phyloP scores from a whole-genome alignment of 2,888 invertebrate genomes.

The Pomacea canaliculata region DNA sequence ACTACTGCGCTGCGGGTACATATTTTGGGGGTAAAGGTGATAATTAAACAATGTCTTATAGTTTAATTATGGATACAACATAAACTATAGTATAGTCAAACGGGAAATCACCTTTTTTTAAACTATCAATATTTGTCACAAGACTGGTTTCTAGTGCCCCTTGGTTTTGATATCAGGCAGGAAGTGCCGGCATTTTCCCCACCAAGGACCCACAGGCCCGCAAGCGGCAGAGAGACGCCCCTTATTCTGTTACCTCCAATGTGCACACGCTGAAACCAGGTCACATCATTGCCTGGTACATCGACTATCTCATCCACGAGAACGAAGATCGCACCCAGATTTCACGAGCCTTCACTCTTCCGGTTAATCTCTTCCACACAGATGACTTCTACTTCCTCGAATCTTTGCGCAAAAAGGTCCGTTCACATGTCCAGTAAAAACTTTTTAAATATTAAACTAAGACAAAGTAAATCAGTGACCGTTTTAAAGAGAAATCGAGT shows the following conservation, averaged over 20 bases:
- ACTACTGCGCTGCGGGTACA: too few relatives aligned
- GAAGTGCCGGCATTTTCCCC: background rate
- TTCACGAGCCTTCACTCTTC: slow-evolving; percentile 55
- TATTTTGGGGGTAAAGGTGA: too few relatives aligned
- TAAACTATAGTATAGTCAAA: too few relatives aligned
- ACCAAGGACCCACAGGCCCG: background rate
- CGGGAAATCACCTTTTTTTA: background rate
- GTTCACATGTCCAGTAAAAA: background rate
- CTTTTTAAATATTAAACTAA: background rate
- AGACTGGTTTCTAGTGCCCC: too few relatives aligned
- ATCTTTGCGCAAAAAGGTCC: slow-evolving; percentile 42
- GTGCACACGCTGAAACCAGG: slow-evolving; percentile 34
- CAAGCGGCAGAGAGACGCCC: slow-evolving; percentile 9
- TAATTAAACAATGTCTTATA: too few relatives aligned
- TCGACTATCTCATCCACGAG: slow-evolving; percentile 59
- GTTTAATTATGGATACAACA: too few relatives aligned
- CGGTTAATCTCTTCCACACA: slow-evolving; percentile 57
- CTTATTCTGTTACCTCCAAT: slow-evolving; percentile 29
- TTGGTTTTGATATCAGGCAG: background rate
- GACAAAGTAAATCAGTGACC: too few relatives aligned
- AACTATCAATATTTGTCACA: background rate
- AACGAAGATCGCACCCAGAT: slow-evolving; percentile 65
- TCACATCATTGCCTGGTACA: slow-evolving; percentile 47
- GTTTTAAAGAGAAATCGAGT: too few relatives aligned
- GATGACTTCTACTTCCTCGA: slow-evolving; percentile 63